Conservation (phyloP, 2,113 vertebrate species). For the Burhinus bistriatus region DNA sequence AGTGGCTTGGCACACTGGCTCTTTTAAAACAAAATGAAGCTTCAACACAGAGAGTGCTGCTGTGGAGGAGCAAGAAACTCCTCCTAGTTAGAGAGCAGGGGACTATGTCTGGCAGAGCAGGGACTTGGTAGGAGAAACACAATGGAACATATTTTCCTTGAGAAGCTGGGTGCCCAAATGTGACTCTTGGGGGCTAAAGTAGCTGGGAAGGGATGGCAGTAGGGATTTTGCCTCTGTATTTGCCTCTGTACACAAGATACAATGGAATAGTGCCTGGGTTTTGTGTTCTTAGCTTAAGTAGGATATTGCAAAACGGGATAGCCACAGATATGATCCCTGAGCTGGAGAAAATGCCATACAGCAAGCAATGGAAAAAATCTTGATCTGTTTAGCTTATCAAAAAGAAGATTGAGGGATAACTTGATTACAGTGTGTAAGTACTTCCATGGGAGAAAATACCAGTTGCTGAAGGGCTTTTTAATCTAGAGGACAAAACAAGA, state of each 20-base stretch:
- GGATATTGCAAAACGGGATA: slow-evolving; percentile 59
- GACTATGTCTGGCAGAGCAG: background rate
- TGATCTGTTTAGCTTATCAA: slow-evolving; percentile 47
- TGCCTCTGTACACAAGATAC: slow-evolving; percentile 19
- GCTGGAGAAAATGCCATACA: slow-evolving; percentile 37
- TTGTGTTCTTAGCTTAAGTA: slow-evolving; percentile 51
- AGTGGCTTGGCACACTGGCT: background rate
- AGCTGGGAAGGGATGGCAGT: background rate
- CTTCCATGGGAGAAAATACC: slow-evolving; percentile 53
- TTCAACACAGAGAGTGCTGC: background rate
- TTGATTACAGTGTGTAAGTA: slow-evolving; percentile 34
- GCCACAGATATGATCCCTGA: slow-evolving; percentile 41
- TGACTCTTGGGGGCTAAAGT: background rate
- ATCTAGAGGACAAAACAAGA: slow-evolving; percentile 54
- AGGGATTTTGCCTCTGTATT: slow-evolving; percentile 11
- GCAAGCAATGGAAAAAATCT: background rate
- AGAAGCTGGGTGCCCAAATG: background rate
- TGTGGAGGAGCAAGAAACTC: background rate
- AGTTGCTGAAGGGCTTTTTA: slow-evolving; percentile 66
- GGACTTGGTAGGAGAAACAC: background rate
- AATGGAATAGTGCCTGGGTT: slow-evolving; percentile 41
- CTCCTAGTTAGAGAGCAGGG: background rate
- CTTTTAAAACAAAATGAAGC: background rate
- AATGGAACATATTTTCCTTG: background rate
- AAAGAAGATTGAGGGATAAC: background rate